phyloP scores from a whole-genome alignment of 2,797 vertebrate genomes.

The Tinamus major region DNA sequence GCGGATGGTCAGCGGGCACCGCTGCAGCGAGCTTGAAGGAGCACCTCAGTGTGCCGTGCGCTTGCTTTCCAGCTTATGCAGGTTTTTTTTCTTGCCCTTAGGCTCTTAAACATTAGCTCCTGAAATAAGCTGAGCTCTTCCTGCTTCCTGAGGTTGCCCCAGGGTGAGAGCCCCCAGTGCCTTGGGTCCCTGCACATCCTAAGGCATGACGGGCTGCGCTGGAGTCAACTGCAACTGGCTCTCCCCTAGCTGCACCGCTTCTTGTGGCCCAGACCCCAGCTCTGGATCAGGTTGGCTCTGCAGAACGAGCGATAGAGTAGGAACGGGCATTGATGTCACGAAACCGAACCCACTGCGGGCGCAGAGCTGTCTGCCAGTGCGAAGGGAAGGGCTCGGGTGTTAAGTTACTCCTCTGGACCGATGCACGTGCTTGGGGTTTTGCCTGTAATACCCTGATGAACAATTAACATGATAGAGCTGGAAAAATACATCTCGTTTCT shows the following conservation, averaged over 20 bases:
- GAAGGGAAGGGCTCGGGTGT: background rate
- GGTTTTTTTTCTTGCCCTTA: background rate
- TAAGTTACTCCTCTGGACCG: background rate
- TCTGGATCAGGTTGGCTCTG: background rate
- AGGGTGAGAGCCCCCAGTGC: background rate
- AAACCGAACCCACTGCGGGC: background rate
- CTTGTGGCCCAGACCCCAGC: background rate
- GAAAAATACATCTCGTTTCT: background rate
- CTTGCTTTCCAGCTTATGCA: background rate
- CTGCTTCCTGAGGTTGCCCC: background rate
- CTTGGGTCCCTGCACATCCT: background rate
- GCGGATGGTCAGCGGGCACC: rapidly evolving
- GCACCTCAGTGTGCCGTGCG: background rate
- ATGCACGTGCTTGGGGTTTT: background rate
- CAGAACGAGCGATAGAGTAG: background rate
- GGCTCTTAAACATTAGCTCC: rapidly evolving
- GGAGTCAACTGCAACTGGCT: background rate
- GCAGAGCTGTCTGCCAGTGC: background rate
- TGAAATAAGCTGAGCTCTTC: background rate
- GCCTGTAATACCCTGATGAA: background rate
- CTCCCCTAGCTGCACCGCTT: background rate
- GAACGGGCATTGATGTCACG: background rate
- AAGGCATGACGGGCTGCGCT: background rate
- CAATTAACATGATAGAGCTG: constrained; percentile 2
- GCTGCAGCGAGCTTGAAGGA: rapidly evolving